These are phyloP conservation scores for Glandiceps talaboti DNA, from an alignment of 53 echinoderm and acorn worm genomes.

Conservation along the genomic window DNA sequence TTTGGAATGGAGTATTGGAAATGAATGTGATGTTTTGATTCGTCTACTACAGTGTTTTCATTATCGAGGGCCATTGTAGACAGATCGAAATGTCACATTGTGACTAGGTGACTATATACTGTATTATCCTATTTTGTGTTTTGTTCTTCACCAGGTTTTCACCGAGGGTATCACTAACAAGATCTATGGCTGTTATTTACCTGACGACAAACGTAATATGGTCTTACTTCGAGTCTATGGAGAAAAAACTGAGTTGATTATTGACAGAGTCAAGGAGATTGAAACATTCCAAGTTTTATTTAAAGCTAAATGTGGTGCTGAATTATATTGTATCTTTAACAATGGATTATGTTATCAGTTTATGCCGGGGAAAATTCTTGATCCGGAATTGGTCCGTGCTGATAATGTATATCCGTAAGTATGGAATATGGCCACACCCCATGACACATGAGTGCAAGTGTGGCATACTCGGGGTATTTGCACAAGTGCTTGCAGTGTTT, in stretches of 20 bases:
- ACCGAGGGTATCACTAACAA: slow-evolving; percentile 87
- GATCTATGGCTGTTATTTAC: slow-evolving; percentile 61
- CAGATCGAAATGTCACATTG: neutral
- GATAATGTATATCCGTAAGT: slow-evolving; percentile 57
- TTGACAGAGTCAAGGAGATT: slow-evolving; percentile 53
- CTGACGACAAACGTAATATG: slow-evolving; percentile 45
- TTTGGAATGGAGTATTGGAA: neutral
- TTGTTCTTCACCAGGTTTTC: slow-evolving; percentile 36
- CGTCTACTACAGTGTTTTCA: too few relatives aligned
- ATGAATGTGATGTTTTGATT: too few relatives aligned
- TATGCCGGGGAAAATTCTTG: slow-evolving; percentile 51
- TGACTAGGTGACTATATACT: neutral
- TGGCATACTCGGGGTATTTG: too few relatives aligned
- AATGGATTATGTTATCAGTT: slow-evolving; percentile 86
- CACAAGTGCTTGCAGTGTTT: too few relatives aligned
- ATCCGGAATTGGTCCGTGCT: slow-evolving; percentile 37
- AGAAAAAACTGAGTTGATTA: slow-evolving; percentile 66
- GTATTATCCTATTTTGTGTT: neutral
- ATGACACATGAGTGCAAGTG: too few relatives aligned
- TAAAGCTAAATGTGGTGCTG: slow-evolving; percentile 55
- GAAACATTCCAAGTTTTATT: slow-evolving; percentile 54
- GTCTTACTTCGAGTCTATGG: slow-evolving; percentile 79
- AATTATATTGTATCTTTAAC: slow-evolving; percentile 70
- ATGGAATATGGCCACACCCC: too few relatives aligned
- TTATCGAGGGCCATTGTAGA: too few relatives aligned